Base-by-base conservation (phyloP, 2,888 invertebrate species). In the Cheilosia vulpina region DNA sequence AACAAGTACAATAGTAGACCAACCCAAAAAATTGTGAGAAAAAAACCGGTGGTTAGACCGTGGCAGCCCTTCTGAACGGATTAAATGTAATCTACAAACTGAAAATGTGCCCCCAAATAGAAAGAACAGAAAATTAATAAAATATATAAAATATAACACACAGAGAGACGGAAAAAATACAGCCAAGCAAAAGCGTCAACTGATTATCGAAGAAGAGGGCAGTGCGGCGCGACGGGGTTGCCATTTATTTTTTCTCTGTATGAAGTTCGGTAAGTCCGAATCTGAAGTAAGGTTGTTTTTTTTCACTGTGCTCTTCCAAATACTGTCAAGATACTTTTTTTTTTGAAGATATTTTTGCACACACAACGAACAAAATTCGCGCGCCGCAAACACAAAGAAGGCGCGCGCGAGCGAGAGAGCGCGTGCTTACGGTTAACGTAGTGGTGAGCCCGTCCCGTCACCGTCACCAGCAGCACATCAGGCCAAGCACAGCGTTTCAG, bases 51-150 rank as follows among this genome's bases (percentile, higher is more conserved):
- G 87, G 87, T 87, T 87, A 87, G 84, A 81, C 84, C 84, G 84
- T 82, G 87, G 84, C 88, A 89, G 88, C 89, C 89, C 89, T 89
- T 88, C 89, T 89, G 90, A 89, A 89, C 90, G 89, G 90, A 89
- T 90, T 89, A 89, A 89, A 89, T 89, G 89, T 89, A 89, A 89
- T 89, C 89, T 89, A 89, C 89, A 89, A 89, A 90, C 90, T 90
- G 87, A 88, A 81, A 87, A 87, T 79, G 85, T 87, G 87, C 87
- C 87, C 87, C 87, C 87, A 87, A 87, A 87, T 87, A 87, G 87
- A 87, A 82, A 82, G 82, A 81, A 87, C 87, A 87, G 85, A 85
- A 85, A 85, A 85, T 85, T 85, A 85, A 83, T 83, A 83, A 83
- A 83, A 83, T 83, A 83, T 83, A 85, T 85, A 85, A 85, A 85